phyloP scores from a whole-genome alignment of 1,140 invertebrate species.

The Dryas iulia region DNA sequence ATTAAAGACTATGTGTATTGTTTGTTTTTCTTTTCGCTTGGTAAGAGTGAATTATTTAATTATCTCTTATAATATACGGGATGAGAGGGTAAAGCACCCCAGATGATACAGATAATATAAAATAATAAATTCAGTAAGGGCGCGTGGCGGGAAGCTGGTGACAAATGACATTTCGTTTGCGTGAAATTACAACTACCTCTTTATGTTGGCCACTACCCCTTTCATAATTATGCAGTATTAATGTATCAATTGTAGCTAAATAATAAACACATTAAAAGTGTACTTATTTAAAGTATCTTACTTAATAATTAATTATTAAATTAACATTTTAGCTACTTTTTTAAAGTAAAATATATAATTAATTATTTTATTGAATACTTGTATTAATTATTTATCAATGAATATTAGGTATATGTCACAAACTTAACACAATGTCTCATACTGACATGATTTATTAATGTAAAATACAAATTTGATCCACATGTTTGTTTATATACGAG shows the following conservation, averaged over 20 bases:
- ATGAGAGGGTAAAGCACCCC: constrained; percentile 61
- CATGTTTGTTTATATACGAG: constrained; percentile 13
- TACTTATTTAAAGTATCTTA: background rate
- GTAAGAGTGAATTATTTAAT: constrained; percentile 55
- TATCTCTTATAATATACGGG: constrained; percentile 54
- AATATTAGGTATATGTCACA: too few relatives aligned
- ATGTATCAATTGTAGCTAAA: constrained; percentile 48
- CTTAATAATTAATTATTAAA: too few relatives aligned
- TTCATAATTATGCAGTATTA: constrained; percentile 71
- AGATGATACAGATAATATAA: constrained; percentile 63
- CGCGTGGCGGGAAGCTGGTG: constrained; percentile 77
- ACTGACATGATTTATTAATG: background rate
- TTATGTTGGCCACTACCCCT: constrained; percentile 60
- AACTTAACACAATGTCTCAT: background rate
- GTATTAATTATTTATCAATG: background rate
- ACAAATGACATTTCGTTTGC: constrained; percentile 66
- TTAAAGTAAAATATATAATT: background rate
- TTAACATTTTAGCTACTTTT: too few relatives aligned
- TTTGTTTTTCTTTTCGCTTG: background rate
- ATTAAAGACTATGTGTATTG: background rate
- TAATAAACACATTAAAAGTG: constrained; percentile 20
- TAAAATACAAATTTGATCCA: background rate
- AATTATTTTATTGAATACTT: background rate
- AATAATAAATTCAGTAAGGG: constrained; percentile 70
- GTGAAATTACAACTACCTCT: constrained; percentile 78